Base-by-base conservation (phyloP, 2,797 vertebrate species). In the Periophthalmus magnuspinnatus region DNA sequence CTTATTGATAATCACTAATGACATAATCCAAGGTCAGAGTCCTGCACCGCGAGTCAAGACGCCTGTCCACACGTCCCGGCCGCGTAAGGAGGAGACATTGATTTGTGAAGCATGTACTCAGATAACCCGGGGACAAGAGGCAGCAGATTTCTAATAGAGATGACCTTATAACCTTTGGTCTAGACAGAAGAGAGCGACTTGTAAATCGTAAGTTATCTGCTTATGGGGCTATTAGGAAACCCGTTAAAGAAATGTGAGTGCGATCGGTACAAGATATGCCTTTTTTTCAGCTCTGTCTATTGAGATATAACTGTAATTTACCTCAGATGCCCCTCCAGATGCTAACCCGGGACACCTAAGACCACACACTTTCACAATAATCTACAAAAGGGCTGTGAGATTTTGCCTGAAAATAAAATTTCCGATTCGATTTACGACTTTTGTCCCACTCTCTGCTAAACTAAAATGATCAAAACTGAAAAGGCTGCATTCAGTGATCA, bases 101-200 rank as follows among this genome's bases (percentile, higher is more conserved):
- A 79, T 72, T 61, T 54, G 65, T 75, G 34, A 1, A 21, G 41
- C 75, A 11, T 72, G 52, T 72, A 34, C 72, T 65, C 70, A 77
- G 68, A 79, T 81, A 71, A 75, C 24, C 54, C 65, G 33, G 50
- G 45, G 10, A 63, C 32, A 36, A 52, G 71, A 74, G 45, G 67
- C 65, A 36, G 34, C 9, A 6, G 21, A 57, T 74, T 22, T 36
- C 50, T 68, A 48, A 50, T 34, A 72, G 71, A 9, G 69, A 76
- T 81, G 71, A 66, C 69, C 6, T 65, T 68, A 81, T 65, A 78
- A 82, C 75, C 72, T 72, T 65, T 65, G 61, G 54, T 70, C 74
- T 75, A 22, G 56, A 72, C 32, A 65, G 59, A n/a, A 41, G 7
- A 70, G 2, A 1, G 2, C 32, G 16, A 16, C 45, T 19, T 32